Conservation (phyloP, 2,888 invertebrate genomes). For the Thecophora atra region DNA sequence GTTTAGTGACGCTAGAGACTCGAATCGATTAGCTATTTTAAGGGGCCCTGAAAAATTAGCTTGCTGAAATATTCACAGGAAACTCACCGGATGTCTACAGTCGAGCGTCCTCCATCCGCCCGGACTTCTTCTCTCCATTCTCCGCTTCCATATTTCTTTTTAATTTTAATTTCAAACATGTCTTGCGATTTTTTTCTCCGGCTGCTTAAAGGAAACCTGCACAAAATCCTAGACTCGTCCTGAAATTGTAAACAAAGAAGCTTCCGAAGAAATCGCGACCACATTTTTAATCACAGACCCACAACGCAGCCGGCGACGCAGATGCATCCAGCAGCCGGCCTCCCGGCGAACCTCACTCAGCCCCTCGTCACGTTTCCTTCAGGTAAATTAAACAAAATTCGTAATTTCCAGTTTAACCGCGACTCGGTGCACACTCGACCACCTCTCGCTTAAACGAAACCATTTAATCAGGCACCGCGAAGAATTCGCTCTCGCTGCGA, state of each 20-base stretch:
- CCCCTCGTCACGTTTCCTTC: background rate
- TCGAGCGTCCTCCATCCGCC: too few relatives aligned
- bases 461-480: constrained; percentile 3
- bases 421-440: constrained; percentile 14
- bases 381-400: constrained; percentile 19
- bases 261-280: background rate
- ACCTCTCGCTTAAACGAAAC: constrained; percentile 14
- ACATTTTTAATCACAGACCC: constrained; percentile 13
- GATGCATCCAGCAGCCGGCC: background rate
- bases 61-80: too few relatives aligned
- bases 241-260: background rate
- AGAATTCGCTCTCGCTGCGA: background rate
- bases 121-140: too few relatives aligned
- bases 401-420: constrained; percentile 10
- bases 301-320: background rate
- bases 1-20: background rate
- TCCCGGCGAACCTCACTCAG: background rate
- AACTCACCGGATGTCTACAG: too few relatives aligned
- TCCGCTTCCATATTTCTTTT: background rate
- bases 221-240: background rate
- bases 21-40: background rate
- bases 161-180: constrained; percentile 14
- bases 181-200: background rate
- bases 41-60: too few relatives aligned
- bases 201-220: too few relatives aligned